These are phyloP conservation scores for Meta bourneti DNA, from an alignment of 2,888 invertebrate species.

Conservation along the genomic window DNA sequence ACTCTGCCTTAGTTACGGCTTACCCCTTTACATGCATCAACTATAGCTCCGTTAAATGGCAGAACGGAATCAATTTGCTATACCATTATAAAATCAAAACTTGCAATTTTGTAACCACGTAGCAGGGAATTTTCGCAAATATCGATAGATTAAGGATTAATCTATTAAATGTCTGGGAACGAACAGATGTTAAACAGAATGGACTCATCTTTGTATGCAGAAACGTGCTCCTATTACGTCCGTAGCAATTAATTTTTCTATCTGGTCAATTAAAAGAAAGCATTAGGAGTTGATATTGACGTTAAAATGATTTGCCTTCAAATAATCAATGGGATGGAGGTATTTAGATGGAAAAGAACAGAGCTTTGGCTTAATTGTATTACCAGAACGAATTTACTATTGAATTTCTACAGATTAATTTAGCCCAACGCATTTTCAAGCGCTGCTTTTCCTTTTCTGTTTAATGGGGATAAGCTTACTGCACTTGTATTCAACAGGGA, in stretches of 20 bases:
- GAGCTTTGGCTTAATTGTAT: constrained; percentile 9
- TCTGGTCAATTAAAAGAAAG: constrained; percentile 68
- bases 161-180: constrained; percentile 69
- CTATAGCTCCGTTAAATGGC: not conserved
- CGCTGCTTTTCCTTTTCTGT: not conserved
- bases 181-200: constrained; percentile 54
- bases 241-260: constrained; percentile 60
- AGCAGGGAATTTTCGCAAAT: constrained; percentile 47
- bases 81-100: constrained; percentile 58
- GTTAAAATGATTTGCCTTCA: constrained; percentile 38
- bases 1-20: constrained; percentile 12
- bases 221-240: constrained; percentile 41
- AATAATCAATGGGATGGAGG: constrained; percentile 40
- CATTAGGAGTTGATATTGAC: constrained; percentile 34
- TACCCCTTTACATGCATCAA: constrained; percentile 6
- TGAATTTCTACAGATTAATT: constrained; percentile 20
- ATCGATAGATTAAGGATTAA: constrained; percentile 61
- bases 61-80: constrained; percentile 51
- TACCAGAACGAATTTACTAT: constrained; percentile 1
- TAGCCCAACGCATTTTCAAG: not conserved
- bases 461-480: too few species aligned
- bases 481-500: not conserved
- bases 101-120: constrained; percentile 36
- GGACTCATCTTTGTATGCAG: constrained; percentile 49
- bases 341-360: constrained; percentile 23